Evolutionary conservation across 2,797 vertebrate species (phyloP).

Genomic region (Hemitrygon akajei): DNA sequence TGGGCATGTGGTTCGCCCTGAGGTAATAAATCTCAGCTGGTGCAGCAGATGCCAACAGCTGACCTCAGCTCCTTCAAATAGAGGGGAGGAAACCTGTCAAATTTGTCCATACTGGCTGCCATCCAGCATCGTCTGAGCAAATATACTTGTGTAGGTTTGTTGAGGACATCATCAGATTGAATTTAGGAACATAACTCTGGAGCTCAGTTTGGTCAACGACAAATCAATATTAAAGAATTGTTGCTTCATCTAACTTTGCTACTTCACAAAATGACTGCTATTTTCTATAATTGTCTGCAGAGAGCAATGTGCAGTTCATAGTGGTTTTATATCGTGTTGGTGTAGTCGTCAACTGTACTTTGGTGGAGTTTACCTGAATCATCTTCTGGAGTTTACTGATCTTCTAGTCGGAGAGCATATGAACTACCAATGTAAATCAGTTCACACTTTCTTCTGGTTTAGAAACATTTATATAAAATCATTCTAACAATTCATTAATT

Average conservation of each 20-base stretch:
- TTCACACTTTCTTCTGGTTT: background rate
- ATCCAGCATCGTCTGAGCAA: too few species aligned
- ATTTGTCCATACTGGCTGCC: background rate
- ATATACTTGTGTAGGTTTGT: background rate
- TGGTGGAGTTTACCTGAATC: background rate
- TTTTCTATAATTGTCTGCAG: background rate
- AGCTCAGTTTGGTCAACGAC: background rate
- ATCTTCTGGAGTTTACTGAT: background rate
- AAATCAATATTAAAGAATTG: background rate
- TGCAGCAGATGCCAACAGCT: background rate
- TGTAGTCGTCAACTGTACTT: constrained; percentile 17
- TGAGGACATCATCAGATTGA: background rate
- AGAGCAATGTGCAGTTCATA: background rate
- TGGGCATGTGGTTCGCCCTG: background rate
- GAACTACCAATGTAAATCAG: background rate
- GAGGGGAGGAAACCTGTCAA: background rate
- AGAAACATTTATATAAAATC: background rate
- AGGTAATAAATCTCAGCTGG: background rate
- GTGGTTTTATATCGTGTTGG: too few species aligned
- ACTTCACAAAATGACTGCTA: background rate
- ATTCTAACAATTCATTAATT: background rate
- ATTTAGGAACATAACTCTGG: background rate
- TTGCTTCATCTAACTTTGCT: background rate
- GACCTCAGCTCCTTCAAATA: too few species aligned
- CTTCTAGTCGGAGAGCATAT: background rate